These are phyloP conservation scores for Alca torda DNA, from an alignment of 2,797 vertebrate species.

Conservation along the genomic window DNA sequence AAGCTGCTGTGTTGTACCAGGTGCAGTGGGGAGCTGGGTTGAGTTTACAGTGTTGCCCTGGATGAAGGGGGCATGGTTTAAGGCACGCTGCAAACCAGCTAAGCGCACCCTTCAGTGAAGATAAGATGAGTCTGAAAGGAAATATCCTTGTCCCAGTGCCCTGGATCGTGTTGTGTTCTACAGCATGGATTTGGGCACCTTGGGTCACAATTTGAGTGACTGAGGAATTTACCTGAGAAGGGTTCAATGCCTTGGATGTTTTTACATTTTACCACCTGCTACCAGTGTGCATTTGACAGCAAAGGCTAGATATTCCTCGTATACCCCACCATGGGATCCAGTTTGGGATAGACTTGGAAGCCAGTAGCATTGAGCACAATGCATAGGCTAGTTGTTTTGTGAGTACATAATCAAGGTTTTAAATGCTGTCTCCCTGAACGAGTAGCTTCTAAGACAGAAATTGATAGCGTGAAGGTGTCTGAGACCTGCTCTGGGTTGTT, in stretches of 20 bases:
- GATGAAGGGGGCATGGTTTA: not conserved
- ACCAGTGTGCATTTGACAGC: not conserved
- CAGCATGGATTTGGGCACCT: slow-evolving; percentile 29
- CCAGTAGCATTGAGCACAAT: rapidly evolving
- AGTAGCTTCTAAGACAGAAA: not conserved
- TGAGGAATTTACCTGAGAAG: slow-evolving; percentile 77
- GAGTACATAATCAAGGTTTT: not conserved
- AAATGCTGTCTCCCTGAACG: not conserved
- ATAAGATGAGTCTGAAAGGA: slow-evolving; percentile 68
- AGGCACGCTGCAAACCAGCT: not conserved
- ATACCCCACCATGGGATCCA: no score
- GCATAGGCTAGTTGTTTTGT: not conserved
- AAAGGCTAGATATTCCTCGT: not conserved
- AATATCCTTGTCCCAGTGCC: not conserved
- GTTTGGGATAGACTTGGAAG: not conserved
- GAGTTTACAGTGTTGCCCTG: not conserved
- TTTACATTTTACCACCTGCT: no score
- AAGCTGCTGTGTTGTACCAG: not conserved
- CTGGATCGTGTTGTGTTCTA: slow-evolving; percentile 13
- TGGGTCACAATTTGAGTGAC: slow-evolving; percentile 51
- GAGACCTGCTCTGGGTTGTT: not conserved
- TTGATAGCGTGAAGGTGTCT: not conserved
- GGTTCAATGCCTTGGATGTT: not conserved
- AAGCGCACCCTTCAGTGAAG: slow-evolving; percentile 62
- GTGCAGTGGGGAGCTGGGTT: not conserved